A percentile compares a stretch with the other conserved stretches of the same genome.
These are phyloP conservation scores for Epizoanthus illoricatus DNA, from an alignment of 92 coral and sea anemone species.

Conservation along the genomic window DNA sequence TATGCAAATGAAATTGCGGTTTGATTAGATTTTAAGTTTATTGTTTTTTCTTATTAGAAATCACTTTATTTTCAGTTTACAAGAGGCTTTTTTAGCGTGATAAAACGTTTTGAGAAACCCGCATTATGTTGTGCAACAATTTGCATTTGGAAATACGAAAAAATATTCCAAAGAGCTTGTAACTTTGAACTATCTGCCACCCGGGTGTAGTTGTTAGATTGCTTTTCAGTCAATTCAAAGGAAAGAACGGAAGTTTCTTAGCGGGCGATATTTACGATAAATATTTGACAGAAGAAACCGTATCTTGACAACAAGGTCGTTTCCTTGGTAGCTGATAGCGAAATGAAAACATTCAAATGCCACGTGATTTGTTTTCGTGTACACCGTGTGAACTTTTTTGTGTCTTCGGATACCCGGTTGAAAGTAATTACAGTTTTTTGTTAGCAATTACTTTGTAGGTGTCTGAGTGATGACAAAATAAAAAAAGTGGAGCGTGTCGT, in stretches of 20 bases:
- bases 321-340: background rate
- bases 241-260: background rate
- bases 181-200: too few relatives aligned
- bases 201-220: background rate
- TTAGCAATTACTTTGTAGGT: background rate
- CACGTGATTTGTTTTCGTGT: background rate
- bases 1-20: background rate
- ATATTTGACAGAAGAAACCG: conserved; percentile 13
- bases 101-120: background rate
- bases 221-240: conserved; percentile 2
- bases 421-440: background rate
- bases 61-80: background rate
- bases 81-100: background rate
- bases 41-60: background rate
- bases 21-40: background rate
- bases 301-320: conserved; percentile 2
- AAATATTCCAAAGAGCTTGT: background rate
- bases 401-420: too few relatives aligned
- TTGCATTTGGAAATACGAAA: background rate
- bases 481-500: background rate
- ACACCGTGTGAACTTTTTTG: background rate
- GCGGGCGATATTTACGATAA: background rate
- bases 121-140: background rate
- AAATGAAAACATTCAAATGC: background rate
- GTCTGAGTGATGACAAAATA: background rate